A percentile compares a stretch with the other conserved stretches of the same genome.
Conservation (phyloP, 2,888 invertebrate genomes). For the Tachina grossa region DNA sequence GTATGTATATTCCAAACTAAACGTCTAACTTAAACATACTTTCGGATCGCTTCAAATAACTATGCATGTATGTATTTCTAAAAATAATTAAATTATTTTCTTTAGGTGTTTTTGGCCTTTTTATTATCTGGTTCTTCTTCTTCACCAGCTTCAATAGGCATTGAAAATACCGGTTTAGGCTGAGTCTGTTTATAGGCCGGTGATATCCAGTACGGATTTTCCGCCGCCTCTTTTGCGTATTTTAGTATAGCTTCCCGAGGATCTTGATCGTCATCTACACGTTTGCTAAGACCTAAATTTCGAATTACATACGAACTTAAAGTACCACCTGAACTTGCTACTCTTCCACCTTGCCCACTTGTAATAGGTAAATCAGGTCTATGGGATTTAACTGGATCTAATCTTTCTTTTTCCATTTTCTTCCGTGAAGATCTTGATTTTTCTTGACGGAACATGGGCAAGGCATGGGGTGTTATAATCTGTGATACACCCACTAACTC, state of each 20-base stretch:
- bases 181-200: constrained; percentile 96
- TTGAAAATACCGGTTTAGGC: constrained; percentile 91
- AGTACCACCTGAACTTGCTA: constrained; percentile 95
- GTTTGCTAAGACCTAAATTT: constrained; percentile 95
- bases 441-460: constrained; percentile 97
- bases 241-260: constrained; percentile 97
- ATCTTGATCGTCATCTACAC: constrained; percentile 95
- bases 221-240: constrained; percentile 96
- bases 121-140: constrained; percentile 79
- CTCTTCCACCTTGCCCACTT: constrained; percentile 95
- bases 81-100: neutral
- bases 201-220: constrained; percentile 98
- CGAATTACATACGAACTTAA: constrained; percentile 98
- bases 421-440: constrained; percentile 94
- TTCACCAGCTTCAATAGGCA: constrained; percentile 33
- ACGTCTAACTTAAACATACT: neutral
- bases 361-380: constrained; percentile 94
- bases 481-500: constrained; percentile 95
- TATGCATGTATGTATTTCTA: too few relatives aligned
- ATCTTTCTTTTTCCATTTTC: constrained; percentile 94
- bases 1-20: neutral
- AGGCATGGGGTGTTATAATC: constrained; percentile 97
- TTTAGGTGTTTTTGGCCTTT: constrained; percentile 79
- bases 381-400: constrained; percentile 92
- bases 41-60: neutral